phyloP scores from a whole-genome alignment of 2,888 invertebrate species.

The Pyralis farinalis region DNA sequence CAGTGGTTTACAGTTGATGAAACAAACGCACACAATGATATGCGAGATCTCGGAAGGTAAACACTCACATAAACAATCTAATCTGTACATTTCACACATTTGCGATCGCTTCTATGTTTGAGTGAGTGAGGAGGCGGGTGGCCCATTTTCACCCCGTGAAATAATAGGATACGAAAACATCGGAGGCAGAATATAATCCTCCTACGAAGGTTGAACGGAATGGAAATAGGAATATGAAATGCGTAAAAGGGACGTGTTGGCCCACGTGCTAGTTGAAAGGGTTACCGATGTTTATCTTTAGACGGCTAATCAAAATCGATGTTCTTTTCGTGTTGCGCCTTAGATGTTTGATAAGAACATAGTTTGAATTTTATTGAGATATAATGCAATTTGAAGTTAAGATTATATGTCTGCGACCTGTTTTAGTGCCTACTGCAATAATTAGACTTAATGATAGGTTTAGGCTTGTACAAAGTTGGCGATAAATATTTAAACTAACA shows the following conservation, averaged over 20 bases:
- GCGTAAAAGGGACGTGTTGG: conserved; percentile 66
- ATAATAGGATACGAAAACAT: conserved; percentile 81
- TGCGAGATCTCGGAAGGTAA: conserved; percentile 31
- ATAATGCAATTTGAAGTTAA: too few species aligned
- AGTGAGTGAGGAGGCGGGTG: conserved; percentile 68
- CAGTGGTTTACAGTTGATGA: conserved; percentile 77
- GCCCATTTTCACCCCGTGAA: conserved; percentile 79
- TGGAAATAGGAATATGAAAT: conserved; percentile 78
- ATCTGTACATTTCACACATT: conserved; percentile 42
- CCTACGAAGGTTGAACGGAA: conserved; percentile 74
- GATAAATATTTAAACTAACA: too few species aligned
- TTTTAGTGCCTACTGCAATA: too few species aligned
- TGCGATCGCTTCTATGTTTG: conserved; percentile 43
- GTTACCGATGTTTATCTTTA: conserved; percentile 70
- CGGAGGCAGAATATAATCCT: conserved; percentile 79
- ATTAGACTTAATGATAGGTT: too few species aligned
- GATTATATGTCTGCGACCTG: background rate
- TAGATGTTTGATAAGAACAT: conserved; percentile 18
- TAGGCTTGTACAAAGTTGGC: too few species aligned
- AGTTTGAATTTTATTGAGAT: background rate
- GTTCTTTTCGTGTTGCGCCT: conserved; percentile 44
- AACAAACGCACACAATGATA: conserved; percentile 55
- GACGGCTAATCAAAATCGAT: conserved; percentile 62
- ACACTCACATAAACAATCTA: conserved; percentile 39
- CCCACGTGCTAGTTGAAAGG: conserved; percentile 65